These are phyloP conservation scores for Champsocephalus gunnari DNA, from an alignment of 2,797 vertebrate genomes.

Conservation along the genomic window DNA sequence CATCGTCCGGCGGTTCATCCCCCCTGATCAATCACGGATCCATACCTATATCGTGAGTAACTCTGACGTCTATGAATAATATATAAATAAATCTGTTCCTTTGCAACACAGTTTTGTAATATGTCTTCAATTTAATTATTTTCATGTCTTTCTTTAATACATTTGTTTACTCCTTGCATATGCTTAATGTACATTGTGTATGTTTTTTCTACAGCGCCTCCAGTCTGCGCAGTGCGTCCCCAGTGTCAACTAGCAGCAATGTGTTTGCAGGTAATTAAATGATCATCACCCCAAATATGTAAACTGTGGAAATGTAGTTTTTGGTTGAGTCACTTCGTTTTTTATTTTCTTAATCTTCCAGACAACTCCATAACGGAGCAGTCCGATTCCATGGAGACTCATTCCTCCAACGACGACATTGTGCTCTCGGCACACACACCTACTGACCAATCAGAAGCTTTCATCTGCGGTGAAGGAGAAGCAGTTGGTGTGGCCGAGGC, in stretches of 20 bases:
- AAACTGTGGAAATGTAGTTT: background rate
- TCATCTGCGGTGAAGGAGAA: conserved; percentile 34
- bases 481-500: conserved; percentile 74
- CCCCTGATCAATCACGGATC: conserved; percentile 68
- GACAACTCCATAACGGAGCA: conserved; percentile 70
- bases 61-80: background rate
- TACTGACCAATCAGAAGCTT: conserved; percentile 57
- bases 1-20: conserved; percentile 57
- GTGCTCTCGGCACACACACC: conserved; percentile 47
- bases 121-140: background rate
- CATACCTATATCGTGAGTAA: conserved; percentile 74
- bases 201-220: conserved; percentile 57
- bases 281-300: rapidly evolving
- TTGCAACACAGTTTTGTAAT: background rate
- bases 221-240: conserved; percentile 55
- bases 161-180: background rate
- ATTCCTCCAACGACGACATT: conserved; percentile 63
- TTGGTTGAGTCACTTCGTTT: background rate
- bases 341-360: conserved; percentile 13
- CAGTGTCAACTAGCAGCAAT: conserved; percentile 48
- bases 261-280: conserved; percentile 60
- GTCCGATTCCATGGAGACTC: conserved; percentile 63
- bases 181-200: background rate
- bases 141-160: too few species aligned
- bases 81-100: background rate